Conservation (phyloP, 2,888 invertebrate genomes). For the Lepidonotus clava region DNA sequence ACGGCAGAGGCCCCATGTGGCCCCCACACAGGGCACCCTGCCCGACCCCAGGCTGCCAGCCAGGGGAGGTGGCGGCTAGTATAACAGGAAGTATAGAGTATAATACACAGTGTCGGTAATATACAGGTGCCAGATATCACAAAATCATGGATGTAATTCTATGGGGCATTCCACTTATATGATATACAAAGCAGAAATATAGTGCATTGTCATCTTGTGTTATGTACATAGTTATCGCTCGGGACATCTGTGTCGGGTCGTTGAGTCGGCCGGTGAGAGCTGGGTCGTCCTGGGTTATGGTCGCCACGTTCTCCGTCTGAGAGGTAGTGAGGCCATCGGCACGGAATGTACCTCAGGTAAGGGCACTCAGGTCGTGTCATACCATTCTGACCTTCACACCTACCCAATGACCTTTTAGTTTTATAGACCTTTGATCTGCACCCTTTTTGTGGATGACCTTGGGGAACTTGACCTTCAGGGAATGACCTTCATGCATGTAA, state of each 20-base stretch:
- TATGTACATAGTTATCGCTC: not conserved
- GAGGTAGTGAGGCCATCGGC: too few relatives aligned
- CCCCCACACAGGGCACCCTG: not conserved
- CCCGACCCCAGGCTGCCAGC: not conserved
- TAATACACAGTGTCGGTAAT: too few relatives aligned
- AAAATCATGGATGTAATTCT: conserved; percentile 40
- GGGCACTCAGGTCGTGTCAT: too few relatives aligned
- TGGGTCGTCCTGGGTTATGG: not conserved
- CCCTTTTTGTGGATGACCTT: too few relatives aligned
- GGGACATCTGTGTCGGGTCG: not conserved
- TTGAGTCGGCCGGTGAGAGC: not conserved
- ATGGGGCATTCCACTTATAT: not conserved
- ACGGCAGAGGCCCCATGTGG: not conserved
- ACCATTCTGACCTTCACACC: too few relatives aligned
- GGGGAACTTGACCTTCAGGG: too few relatives aligned
- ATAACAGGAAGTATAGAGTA: not conserved
- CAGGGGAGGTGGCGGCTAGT: not conserved
- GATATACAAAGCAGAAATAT: conserved; percentile 22
- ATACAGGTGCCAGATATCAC: conserved; percentile 25
- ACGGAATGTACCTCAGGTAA: too few relatives aligned
- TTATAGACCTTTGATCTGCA: too few relatives aligned
- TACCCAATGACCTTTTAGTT: too few relatives aligned
- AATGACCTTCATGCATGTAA: too few relatives aligned
- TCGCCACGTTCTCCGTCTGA: not conserved
- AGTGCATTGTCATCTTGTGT: not conserved